These are phyloP conservation scores for Macaria liturata DNA, from an alignment of 2,888 invertebrate species.

Conservation along the genomic window DNA sequence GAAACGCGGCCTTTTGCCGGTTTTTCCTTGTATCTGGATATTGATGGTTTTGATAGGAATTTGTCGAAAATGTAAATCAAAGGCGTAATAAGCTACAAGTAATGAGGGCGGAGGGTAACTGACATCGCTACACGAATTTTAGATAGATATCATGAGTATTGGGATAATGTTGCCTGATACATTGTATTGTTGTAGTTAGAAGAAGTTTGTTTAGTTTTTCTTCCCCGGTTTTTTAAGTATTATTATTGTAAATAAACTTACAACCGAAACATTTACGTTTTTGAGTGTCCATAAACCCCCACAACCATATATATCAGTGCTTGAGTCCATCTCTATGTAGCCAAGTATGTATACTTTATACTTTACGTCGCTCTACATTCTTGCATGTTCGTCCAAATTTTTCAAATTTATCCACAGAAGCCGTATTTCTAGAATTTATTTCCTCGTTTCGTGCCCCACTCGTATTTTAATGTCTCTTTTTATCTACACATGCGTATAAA, in stretches of 20 bases:
- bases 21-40: constrained; percentile 20
- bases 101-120: neutral
- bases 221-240: no score
- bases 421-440: constrained; percentile 7
- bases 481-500: neutral
- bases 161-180: no score
- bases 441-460: constrained; percentile 2
- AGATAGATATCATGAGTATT: no score
- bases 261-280: no score
- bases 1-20: constrained; percentile 9
- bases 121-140: no score
- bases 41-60: constrained; percentile 29
- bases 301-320: no score
- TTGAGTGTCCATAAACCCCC: no score
- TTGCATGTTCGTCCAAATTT: constrained; percentile 2
- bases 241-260: no score
- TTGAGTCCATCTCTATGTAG: no score
- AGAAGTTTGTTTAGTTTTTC: no score
- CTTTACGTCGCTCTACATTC: constrained; percentile 5
- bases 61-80: constrained; percentile 22
- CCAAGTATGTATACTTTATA: constrained; percentile 7
- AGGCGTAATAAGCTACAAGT: neutral
- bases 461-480: constrained; percentile 8
- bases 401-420: neutral
- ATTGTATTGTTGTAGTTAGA: no score